Evolutionary conservation across 2,797 vertebrate species (phyloP).

Genomic region (Phrynocephalus forsythii): DNA sequence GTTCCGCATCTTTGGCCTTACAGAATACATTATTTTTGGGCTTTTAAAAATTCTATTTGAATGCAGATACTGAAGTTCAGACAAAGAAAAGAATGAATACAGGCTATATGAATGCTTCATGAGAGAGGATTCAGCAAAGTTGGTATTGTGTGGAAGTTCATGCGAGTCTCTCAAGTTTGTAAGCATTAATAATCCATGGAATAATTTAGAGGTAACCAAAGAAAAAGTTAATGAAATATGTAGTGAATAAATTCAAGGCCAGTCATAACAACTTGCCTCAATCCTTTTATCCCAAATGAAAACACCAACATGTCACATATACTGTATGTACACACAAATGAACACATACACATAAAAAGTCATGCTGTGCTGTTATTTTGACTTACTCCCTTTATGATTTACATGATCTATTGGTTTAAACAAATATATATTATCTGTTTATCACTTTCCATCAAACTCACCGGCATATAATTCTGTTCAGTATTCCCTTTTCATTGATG

Average conservation of each 20-base stretch:
- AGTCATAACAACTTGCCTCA: neutral
- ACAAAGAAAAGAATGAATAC: neutral
- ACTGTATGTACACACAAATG: neutral
- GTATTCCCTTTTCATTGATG: conserved; percentile 7
- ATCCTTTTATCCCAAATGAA: neutral
- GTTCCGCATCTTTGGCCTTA: neutral
- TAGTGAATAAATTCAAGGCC: neutral
- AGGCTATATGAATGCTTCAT: neutral
- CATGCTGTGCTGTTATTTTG: neutral
- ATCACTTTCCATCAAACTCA: conserved; percentile 4
- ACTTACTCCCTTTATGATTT: neutral
- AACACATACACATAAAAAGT: neutral
- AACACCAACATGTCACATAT: neutral
- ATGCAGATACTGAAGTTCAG: neutral
- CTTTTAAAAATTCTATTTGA: too few relatives aligned
- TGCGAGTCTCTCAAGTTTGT: neutral
- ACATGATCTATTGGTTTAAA: neutral
- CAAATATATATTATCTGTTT: neutral
- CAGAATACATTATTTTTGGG: neutral
- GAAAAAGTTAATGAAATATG: neutral
- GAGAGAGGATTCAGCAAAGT: neutral
- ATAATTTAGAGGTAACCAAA: neutral
- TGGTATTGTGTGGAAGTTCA: neutral
- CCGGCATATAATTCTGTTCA: neutral
- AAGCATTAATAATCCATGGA: neutral